phyloP scores from a whole-genome alignment of 2,113 vertebrate genomes.

The Pelusios castaneus region DNA sequence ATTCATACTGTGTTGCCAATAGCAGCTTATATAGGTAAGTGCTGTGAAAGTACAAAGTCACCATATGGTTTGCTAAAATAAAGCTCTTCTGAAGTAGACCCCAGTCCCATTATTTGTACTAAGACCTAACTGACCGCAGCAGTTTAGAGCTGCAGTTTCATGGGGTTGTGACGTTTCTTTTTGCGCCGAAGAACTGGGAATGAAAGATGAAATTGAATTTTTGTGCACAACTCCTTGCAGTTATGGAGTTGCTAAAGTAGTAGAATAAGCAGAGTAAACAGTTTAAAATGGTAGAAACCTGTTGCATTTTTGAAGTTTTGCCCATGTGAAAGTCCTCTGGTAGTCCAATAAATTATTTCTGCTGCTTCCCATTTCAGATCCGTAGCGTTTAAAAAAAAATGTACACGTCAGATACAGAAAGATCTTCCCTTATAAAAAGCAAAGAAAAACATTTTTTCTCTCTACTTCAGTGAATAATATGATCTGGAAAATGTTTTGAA shows the following conservation, averaged over 20 bases:
- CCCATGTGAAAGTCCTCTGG: neutral
- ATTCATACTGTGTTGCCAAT: conserved; percentile 42
- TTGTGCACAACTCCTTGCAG: neutral
- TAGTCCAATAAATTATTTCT: neutral
- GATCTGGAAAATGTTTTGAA: neutral
- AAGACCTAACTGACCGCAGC: neutral
- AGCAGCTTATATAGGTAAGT: conserved; percentile 12
- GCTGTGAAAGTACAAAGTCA: conserved; percentile 8
- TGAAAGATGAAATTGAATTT: conserved; percentile 8
- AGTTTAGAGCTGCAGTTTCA: conserved; percentile 4
- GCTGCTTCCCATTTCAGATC: neutral
- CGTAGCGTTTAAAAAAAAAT: neutral
- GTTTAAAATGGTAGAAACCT: neutral
- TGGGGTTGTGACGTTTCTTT: neutral
- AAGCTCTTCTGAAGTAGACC: conserved; percentile 12
- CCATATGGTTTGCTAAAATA: neutral
- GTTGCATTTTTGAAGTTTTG: neutral
- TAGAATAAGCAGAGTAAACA: neutral
- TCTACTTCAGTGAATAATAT: conserved; percentile 15
- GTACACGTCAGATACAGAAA: neutral
- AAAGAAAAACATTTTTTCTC: neutral
- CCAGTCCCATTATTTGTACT: conserved; percentile 2
- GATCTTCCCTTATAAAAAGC: neutral
- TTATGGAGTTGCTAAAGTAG: neutral
- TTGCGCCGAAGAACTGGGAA: neutral